Evolutionary conservation across 1,140 invertebrate genomes (phyloP).

Genomic region (Drosophila neocordata): DNA sequence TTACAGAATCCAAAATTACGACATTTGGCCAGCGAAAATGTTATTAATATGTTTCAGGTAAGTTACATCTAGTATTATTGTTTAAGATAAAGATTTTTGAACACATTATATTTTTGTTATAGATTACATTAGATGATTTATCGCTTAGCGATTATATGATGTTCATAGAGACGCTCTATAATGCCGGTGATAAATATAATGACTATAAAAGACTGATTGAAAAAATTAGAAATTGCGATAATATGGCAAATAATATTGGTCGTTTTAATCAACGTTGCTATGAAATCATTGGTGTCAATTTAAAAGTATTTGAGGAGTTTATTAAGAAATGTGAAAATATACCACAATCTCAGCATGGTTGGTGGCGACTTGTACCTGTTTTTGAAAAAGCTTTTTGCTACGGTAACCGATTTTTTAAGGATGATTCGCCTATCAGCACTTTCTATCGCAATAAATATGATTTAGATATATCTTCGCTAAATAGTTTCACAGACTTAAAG

Average conservation of each 20-base stretch:
- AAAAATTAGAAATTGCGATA: conserved; percentile 37
- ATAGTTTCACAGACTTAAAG: not conserved
- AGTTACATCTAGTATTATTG: too few species aligned
- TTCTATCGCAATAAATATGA: conserved; percentile 45
- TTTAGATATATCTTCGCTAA: conserved; percentile 23
- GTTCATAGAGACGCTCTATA: conserved; percentile 63
- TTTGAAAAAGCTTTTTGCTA: too few species aligned
- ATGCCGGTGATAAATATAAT: conserved; percentile 45
- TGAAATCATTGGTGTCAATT: conserved; percentile 33
- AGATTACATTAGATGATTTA: conserved; percentile 38
- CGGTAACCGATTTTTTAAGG: too few species aligned
- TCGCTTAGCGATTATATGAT: conserved; percentile 54
- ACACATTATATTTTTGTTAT: not conserved
- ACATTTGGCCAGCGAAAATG: not conserved
- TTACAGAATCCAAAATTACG: conserved; percentile 55
- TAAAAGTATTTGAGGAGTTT: conserved; percentile 12
- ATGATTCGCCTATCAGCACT: not conserved
- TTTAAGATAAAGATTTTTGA: too few species aligned
- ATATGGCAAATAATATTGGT: conserved; percentile 16
- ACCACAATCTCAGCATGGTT: conserved; percentile 45
- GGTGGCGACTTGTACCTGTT: conserved; percentile 51
- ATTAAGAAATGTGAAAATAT: conserved; percentile 28
- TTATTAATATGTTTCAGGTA: conserved; percentile 47
- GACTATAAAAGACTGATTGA: conserved; percentile 34
- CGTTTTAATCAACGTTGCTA: conserved; percentile 50